Conservation (phyloP, 2,888 invertebrate genomes). For the Brachyopa scutellaris region DNA sequence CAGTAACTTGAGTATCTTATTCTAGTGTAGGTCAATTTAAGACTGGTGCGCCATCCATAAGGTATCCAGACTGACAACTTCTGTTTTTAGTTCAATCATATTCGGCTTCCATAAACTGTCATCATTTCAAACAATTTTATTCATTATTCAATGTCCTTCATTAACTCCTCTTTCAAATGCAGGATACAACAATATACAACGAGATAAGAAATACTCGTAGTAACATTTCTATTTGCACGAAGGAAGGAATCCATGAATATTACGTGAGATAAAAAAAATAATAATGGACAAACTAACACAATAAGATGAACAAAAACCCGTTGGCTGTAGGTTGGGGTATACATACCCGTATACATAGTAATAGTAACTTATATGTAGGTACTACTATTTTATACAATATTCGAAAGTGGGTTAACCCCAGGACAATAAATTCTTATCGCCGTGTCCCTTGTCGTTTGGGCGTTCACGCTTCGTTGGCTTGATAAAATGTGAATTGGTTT, state of each 20-base stretch:
- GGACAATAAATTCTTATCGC: constrained; percentile 77
- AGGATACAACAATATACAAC: not conserved
- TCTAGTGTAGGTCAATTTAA: no score
- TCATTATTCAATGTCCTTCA: no score
- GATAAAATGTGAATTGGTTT: constrained; percentile 74
- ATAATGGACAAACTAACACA: constrained; percentile 49
- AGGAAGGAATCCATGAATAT: constrained; percentile 11
- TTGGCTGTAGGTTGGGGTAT: not conserved
- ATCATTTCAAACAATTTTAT: no score
- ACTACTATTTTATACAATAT: constrained; percentile 43
- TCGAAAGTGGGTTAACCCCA: constrained; percentile 63
- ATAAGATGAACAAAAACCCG: constrained; percentile 15
- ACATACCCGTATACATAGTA: not conserved
- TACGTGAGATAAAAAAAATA: constrained; percentile 46
- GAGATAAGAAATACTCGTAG: not conserved
- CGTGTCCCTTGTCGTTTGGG: constrained; percentile 75
- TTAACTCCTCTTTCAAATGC: no score
- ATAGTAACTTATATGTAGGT: not conserved
- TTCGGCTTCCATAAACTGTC: no score
- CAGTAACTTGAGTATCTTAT: no score
- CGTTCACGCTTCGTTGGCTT: constrained; percentile 75
- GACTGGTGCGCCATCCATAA: no score
- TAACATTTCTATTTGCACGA: constrained; percentile 25
- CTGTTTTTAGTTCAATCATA: no score
- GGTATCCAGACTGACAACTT: no score